These are phyloP conservation scores for Teinopalpus imperialis DNA, from an alignment of 2,888 invertebrate genomes.

Conservation along the genomic window DNA sequence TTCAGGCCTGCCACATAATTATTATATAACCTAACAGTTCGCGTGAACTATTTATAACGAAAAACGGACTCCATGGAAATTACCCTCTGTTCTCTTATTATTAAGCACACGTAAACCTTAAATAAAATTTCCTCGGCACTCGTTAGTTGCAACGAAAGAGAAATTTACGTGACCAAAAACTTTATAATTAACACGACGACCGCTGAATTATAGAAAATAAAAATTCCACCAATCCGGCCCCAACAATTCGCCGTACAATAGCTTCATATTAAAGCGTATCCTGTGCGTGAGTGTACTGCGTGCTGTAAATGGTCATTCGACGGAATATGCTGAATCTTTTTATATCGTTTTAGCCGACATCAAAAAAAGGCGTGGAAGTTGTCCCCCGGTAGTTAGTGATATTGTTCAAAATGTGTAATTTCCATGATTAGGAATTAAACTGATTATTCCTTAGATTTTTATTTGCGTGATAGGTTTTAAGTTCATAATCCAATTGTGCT, in stretches of 20 bases:
- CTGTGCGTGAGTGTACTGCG: slow-evolving; percentile 49
- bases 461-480: too few species aligned
- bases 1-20: too few species aligned
- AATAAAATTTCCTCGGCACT: neutral
- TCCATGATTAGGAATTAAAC: too few species aligned
- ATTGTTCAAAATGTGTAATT: too few species aligned
- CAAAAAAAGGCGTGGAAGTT: too few species aligned
- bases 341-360: too few species aligned
- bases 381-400: too few species aligned
- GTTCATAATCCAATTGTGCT: too few species aligned
- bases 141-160: slow-evolving; percentile 1
- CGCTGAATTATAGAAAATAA: slow-evolving; percentile 31
- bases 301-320: slow-evolving; percentile 31
- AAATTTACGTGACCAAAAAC: slow-evolving; percentile 17
- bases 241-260: slow-evolving; percentile 45
- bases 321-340: slow-evolving; percentile 4
- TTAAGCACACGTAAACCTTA: slow-evolving; percentile 5
- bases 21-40: too few species aligned
- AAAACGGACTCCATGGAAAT: neutral
- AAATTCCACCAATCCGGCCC: slow-evolving; percentile 45
- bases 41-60: neutral
- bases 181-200: slow-evolving; percentile 2
- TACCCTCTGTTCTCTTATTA: neutral
- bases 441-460: too few species aligned
- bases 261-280: slow-evolving; percentile 52